Percentiles rank a stretch among this genome's conserved stretches.
These are phyloP conservation scores for Latheticus oryzae DNA, from an alignment of 2,888 invertebrate species.

Conservation along the genomic window DNA sequence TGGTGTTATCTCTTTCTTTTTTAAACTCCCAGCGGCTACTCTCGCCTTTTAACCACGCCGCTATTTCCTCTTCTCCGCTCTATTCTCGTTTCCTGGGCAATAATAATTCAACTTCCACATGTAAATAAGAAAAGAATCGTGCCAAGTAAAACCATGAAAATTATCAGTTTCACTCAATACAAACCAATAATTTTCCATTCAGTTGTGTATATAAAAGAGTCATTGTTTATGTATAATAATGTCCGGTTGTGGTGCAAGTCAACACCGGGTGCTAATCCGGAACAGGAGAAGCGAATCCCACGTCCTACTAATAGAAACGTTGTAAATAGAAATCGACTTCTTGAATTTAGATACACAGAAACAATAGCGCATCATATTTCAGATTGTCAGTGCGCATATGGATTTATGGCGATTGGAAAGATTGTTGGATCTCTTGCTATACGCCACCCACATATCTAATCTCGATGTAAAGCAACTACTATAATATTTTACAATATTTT, in stretches of 20 bases:
- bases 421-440: constrained; percentile 21
- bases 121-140: constrained; percentile 20
- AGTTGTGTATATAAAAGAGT: constrained; percentile 19
- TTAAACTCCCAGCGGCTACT: constrained; percentile 2
- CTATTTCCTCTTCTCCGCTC: not conserved
- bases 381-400: constrained; percentile 48
- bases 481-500: constrained; percentile 30
- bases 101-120: constrained; percentile 13
- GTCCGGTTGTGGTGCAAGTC: constrained; percentile 30
- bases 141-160: constrained; percentile 24
- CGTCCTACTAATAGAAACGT: constrained; percentile 56
- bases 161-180: constrained; percentile 17
- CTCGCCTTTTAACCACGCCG: not conserved
- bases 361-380: constrained; percentile 57
- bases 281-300: constrained; percentile 52
- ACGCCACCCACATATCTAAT: constrained; percentile 36
- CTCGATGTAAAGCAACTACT: constrained; percentile 9
- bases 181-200: constrained; percentile 26
- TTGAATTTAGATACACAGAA: constrained; percentile 55
- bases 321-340: constrained; percentile 53
- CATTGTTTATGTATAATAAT: constrained; percentile 27
- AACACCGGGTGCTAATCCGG: constrained; percentile 46
- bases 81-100: constrained; percentile 6
- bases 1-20: too few species aligned
- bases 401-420: constrained; percentile 23